Evolutionary conservation across 2,888 invertebrate genomes (phyloP).

Genomic region (Rapana venosa): DNA sequence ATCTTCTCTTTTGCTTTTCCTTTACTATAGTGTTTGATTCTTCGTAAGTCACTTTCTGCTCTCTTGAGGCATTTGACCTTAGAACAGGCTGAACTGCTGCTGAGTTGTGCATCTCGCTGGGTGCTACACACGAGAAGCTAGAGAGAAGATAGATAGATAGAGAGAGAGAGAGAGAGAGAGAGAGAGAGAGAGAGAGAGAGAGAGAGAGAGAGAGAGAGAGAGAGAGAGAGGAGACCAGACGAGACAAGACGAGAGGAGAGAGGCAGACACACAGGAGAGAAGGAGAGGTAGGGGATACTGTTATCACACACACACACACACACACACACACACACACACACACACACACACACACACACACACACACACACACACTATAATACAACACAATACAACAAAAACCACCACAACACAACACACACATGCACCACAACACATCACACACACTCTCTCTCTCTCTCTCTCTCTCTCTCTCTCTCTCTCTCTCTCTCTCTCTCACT

Average conservation of each 20-base stretch:
- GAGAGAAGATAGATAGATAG: background rate
- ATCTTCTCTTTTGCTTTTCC: too few relatives aligned
- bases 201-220: background rate
- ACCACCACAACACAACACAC: too few relatives aligned
- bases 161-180: background rate
- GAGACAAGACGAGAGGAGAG: background rate
- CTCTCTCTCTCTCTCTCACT: background rate
- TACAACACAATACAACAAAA: too few relatives aligned
- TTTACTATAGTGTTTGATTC: too few relatives aligned
- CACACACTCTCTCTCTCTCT: background rate
- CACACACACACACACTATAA: background rate
- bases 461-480: background rate
- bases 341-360: background rate
- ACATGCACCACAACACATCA: background rate
- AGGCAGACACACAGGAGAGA: background rate
- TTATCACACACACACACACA: background rate
- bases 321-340: background rate
- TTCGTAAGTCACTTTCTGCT: too few relatives aligned
- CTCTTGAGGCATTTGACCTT: too few relatives aligned
- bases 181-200: background rate
- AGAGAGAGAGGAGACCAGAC: background rate
- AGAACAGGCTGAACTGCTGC: too few relatives aligned
- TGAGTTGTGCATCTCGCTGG: too few relatives aligned
- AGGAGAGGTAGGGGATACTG: too few relatives aligned
- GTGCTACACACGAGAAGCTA: background rate